Base-by-base conservation (phyloP, 53 echinoderm and acorn worm species). In the Stichopus horrens region DNA sequence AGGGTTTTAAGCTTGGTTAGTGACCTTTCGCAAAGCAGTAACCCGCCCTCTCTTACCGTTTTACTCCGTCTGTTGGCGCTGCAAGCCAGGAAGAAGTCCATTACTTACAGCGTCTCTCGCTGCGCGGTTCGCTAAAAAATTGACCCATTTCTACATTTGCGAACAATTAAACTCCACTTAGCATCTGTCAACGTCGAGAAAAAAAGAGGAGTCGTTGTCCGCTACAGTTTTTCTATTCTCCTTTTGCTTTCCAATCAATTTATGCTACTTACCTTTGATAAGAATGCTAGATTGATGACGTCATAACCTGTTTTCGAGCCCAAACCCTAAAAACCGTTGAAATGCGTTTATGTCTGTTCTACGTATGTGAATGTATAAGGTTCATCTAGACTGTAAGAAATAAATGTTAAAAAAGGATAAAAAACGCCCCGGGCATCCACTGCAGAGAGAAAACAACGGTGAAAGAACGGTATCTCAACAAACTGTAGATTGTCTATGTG, bases 141-240 rank as follows among this genome's bases (percentile, higher is more conserved):
- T 81, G 81, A 81, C 86, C 65, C 22, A 67, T 86, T 86, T 86
- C 71, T 52, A 86, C 86, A 86, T 86, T 86, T 86, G 86, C 53
- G 65, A 86, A 86, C 86, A 86, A 86, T 86, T 86, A 86, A 86
- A 86, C 52, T 60, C 71, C 86, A 65, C 65, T 65, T 67, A 86
- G 52, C 71, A 53, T 65, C 86, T 86, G 86, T 86, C 86, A 86
- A 52, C 86, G 86, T 67, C 71, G 81, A 22, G 56, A 71, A 71
- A 71, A 71, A 71, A 7, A 63, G 63, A 63, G 16, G 63, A 71
- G 71, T 71, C 71, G 71, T 71, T 71, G 71, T 71, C 71, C 71
- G 6, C 71, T 7, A 71, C n/a, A 16, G 18, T 71, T 37, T 71
- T 63, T 63, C 4, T 4, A 18, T 11, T 68, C 18, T 68, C 5